These are phyloP conservation scores for Popillia japonica DNA, from an alignment of 1,140 invertebrate genomes.

Conservation along the genomic window DNA sequence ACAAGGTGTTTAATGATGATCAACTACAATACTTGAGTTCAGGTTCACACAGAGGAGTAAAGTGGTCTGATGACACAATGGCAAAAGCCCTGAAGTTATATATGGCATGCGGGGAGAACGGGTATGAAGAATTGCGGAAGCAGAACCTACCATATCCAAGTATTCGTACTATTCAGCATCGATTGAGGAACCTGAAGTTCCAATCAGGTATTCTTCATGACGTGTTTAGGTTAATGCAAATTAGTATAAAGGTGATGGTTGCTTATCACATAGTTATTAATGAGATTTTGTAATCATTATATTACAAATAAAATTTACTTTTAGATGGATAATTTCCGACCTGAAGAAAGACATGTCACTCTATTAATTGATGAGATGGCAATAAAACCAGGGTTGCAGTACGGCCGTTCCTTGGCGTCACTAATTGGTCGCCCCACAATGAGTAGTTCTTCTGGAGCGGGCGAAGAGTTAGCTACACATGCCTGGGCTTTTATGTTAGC, in stretches of 20 bases:
- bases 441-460: no score
- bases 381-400: background rate
- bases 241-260: no score
- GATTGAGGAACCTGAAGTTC: slow-evolving; percentile 42
- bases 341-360: background rate
- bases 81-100: slow-evolving; percentile 40
- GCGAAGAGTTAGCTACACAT: no score
- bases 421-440: background rate
- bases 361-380: background rate
- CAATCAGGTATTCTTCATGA: slow-evolving; percentile 41
- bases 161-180: slow-evolving; percentile 41
- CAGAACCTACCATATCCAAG: slow-evolving; percentile 41
- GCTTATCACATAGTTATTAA: no score
- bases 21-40: no score
- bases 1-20: no score
- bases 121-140: slow-evolving; percentile 40
- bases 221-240: slow-evolving; percentile 8
- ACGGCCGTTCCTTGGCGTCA: background rate
- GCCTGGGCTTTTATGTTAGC: no score
- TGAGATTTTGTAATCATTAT: no score
- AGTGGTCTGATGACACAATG: slow-evolving; percentile 17
- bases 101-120: slow-evolving; percentile 41
- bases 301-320: background rate
- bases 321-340: background rate
- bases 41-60: no score